Evolutionary conservation across 2,113 vertebrate genomes (phyloP), one percentile per base, ranked within the genome.

Genomic region (Pomatostomus ruficeps): DNA sequence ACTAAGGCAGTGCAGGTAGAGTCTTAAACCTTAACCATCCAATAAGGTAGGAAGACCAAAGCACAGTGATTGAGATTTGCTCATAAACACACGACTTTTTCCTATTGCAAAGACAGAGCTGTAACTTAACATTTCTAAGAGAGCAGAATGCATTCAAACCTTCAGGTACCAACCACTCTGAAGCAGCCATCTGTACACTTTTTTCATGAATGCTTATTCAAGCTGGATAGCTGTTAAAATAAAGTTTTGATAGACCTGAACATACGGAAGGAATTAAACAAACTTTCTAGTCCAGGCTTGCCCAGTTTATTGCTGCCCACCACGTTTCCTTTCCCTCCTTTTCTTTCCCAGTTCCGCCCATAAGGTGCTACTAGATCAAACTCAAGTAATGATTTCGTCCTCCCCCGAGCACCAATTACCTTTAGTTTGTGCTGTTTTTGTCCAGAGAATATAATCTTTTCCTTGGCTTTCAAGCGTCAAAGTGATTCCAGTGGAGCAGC

Each of bases 391-490:
- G 19, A 87, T 38, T 55, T 31, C 20, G 17, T n/a, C 22, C 77
- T 92, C 80, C 52, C 48, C 22, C 31, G 40, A 61, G 74, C 19
- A 76, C 14, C 6, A 31, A 45, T 42, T 95, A 98, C 98, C 98
- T 97, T 95, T 58, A 57, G 68, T 91, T 19, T 97, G 98, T 7
- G 66, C 75, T 36, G 98, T 95, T 97, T 99, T 99, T 62, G 98
- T 99, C 97, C 98, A 99, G 5, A 99, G 97, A 72, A 99, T 98
- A 77, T 98, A 98, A 71, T 99, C 98, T 92, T 98, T 98, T 96
- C 98, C 98, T 61, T 98, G 97, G 70, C 93, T 96, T 73, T 98
- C 98, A 11, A 98, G 98, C 0, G 98, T 98, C 65, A 98, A 94
- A 72, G 98, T 98, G 97, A 97, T 98, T 65, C 98, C 99, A 3